Evolutionary conservation across 2,888 invertebrate genomes (phyloP), one percentile per base, ranked within the genome.

Genomic region (Lamellibrachia columna): DNA sequence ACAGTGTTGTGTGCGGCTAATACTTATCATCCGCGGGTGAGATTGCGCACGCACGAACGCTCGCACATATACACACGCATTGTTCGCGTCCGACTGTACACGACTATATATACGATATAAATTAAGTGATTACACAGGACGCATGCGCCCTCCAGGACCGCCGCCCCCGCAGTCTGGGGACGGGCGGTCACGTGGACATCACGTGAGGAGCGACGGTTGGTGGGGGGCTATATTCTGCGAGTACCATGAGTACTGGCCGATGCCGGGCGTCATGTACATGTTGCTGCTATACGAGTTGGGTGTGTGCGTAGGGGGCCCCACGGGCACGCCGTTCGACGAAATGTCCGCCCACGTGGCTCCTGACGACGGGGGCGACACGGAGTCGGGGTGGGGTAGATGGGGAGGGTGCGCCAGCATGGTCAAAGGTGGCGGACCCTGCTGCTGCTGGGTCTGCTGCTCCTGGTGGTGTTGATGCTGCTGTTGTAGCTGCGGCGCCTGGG

Each of bases 191-290:
- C 52, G 52, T 53, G 52, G 91, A 2, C 53, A 91, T 91, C 53
- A 91, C 91, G 91, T 91, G 53, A 91, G 91, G 15, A 91, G 53
- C 53, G 91, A 91, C 52, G 91, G 91, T 53, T 91, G 91, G 22
- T 91, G 91, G 11, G 52, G 91, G 22, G 52, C 28, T 11, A 91
- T 91, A 22, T 91, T 91, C 91, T 91, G 91, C n/a, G 91, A 91
- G 91, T 91, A 91, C 91, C 91, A 91, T 28, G 52, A 53, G 91
- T 91, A 91, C 91, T 91, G 91, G 11, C 91, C 40, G 40, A 91
- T 91, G 53, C 52, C 53, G 91, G 91, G 91, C 91, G 91, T 91
- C 91, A 91, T 91, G 53, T 91, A 91, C 52, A 53, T 52, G 91
- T 91, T 91, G 53, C 52, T 91, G 53, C 52, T 53, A 75, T 75